These are phyloP conservation scores for Neosilurus mollespiculum DNA, from an alignment of 2,797 vertebrate genomes.

Conservation along the genomic window DNA sequence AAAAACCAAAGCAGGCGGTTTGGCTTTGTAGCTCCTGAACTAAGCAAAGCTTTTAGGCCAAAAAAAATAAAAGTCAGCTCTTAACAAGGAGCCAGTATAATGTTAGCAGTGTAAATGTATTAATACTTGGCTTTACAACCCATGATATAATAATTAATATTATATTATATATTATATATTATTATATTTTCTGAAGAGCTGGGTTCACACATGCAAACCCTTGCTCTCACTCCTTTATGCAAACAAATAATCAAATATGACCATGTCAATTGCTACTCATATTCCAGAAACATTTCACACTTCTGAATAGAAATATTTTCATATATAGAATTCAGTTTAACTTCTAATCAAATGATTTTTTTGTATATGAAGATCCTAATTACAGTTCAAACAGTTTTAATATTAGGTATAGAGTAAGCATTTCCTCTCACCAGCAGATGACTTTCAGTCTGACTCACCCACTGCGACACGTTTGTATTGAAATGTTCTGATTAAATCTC, in stretches of 20 bases:
- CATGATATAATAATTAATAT: background rate
- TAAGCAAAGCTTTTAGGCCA: background rate
- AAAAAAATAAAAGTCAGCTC: background rate
- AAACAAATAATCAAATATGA: background rate
- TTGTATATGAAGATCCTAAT: background rate
- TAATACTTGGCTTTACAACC: background rate
- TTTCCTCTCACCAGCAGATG: conserved; percentile 40
- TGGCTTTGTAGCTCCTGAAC: background rate
- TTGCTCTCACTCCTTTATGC: conserved; percentile 1
- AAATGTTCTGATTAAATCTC: conserved; percentile 29
- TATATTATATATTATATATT: too few relatives aligned
- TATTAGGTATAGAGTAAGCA: conserved; percentile 7
- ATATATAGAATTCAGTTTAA: background rate
- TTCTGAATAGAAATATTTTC: background rate
- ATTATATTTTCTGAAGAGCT: background rate
- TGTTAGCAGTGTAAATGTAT: background rate
- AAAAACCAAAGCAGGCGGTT: background rate
- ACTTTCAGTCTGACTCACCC: conserved; percentile 51
- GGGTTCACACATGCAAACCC: background rate
- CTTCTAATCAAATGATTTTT: background rate
- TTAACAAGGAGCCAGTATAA: background rate
- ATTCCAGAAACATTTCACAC: background rate
- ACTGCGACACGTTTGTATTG: conserved; percentile 35
- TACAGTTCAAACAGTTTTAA: conserved; percentile 20
- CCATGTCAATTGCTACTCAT: background rate